These are phyloP conservation scores for Halcyon senegalensis DNA, from an alignment of 2,113 vertebrate species.

Conservation along the genomic window DNA sequence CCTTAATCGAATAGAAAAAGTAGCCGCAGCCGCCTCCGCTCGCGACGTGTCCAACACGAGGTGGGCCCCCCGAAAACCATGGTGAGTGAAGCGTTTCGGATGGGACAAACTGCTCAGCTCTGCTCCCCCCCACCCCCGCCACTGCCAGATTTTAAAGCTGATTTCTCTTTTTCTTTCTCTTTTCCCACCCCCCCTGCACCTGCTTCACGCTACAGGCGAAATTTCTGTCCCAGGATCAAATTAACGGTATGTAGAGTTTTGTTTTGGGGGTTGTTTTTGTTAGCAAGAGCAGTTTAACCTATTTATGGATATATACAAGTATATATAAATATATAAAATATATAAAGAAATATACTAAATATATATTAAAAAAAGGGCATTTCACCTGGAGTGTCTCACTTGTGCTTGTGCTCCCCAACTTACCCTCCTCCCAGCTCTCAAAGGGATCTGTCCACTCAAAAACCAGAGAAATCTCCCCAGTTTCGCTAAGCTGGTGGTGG, in stretches of 20 bases:
- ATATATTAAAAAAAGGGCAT: too few species aligned
- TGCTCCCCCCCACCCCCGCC: background rate
- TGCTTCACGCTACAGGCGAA: conserved; percentile 79
- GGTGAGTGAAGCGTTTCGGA: conserved; percentile 12
- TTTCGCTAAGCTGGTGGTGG: background rate
- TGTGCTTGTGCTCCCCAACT: fast-evolving
- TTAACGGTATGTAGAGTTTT: conserved; percentile 80
- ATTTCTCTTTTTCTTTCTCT: too few species aligned
- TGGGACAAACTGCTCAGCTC: fast-evolving
- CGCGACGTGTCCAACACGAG: fast-evolving
- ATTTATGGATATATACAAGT: too few species aligned
- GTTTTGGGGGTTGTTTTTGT: background rate
- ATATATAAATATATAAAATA: too few species aligned
- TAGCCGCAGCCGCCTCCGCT: background rate
- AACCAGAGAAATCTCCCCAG: background rate
- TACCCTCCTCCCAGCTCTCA: background rate
- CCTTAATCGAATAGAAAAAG: background rate
- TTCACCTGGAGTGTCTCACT: fast-evolving
- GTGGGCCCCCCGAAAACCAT: background rate
- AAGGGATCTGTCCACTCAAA: background rate
- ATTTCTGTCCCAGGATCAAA: conserved; percentile 91
- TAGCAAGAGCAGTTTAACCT: background rate
- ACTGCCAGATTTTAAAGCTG: background rate
- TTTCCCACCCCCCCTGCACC: background rate
- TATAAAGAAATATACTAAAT: too few species aligned